phyloP scores from a whole-genome alignment of 1,140 invertebrate genomes.

The Hylaeus anthracinus region DNA sequence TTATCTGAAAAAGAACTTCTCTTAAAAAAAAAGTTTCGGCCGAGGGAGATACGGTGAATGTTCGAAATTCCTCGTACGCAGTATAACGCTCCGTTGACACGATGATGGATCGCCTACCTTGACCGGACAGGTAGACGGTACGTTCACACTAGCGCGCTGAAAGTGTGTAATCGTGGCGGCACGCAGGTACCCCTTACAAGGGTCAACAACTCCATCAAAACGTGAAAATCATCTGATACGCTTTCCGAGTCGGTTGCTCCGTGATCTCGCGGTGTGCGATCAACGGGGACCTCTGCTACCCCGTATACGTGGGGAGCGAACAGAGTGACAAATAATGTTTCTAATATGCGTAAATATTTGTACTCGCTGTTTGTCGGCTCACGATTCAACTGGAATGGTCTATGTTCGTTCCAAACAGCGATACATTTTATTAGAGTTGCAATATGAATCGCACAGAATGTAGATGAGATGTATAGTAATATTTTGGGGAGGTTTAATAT shows the following conservation, averaged over 20 bases:
- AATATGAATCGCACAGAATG: too few relatives aligned
- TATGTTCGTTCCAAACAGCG: too few relatives aligned
- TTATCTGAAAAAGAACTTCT: neutral
- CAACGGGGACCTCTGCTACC: neutral
- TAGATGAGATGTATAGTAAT: too few relatives aligned
- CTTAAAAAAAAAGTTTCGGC: neutral
- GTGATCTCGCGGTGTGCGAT: constrained; percentile 1
- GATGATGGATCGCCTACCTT: constrained; percentile 77
- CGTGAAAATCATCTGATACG: constrained; percentile 50
- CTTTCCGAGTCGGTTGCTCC: neutral
- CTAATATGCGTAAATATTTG: constrained; percentile 1
- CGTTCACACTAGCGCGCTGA: constrained; percentile 60
- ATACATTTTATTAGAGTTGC: too few relatives aligned
- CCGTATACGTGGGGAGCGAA: neutral
- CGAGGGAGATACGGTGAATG: constrained; percentile 37
- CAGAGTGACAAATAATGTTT: neutral
- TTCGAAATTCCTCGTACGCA: constrained; percentile 51
- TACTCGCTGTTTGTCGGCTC: neutral
- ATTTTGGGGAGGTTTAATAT: too few relatives aligned
- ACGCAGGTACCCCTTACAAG: constrained; percentile 57
- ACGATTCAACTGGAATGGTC: neutral
- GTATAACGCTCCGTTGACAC: constrained; percentile 74
- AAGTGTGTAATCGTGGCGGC: constrained; percentile 62
- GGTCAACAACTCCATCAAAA: constrained; percentile 67
- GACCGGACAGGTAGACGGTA: constrained; percentile 65